Evolutionary conservation across 2,888 invertebrate species (phyloP), one percentile per base, ranked within the genome.

Genomic region (Drosophila mettleri): DNA sequence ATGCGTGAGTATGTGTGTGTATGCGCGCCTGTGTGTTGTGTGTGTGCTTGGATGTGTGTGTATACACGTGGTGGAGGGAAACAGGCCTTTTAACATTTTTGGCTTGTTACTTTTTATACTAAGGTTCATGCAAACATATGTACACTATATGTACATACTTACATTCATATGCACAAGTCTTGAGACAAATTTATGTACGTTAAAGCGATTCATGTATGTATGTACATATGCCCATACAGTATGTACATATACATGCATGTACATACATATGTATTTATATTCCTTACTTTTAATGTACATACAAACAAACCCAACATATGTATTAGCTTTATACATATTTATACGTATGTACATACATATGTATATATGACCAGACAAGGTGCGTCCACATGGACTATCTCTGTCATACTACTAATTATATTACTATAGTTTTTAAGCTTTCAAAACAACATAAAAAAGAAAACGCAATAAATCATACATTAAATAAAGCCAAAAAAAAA

Each of bases 41-140:
- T 65, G 69, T 70, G 81, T 73, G 39, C 6, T 29, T 46, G 39
- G 55, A 53, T 60, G 43, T 79, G 70, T 69, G 72, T 80, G 82
- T 80, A 85, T 83, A 82, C 85, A 83, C 82, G 85, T 85, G 82
- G 85, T 83, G 85, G 82, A 85, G 85, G 82, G 69, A 80, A 83
- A 71, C 79, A 73, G 78, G 71, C 78, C 74, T 78, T 75, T 65
- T 72, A 72, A 76, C 68, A 75, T 71, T 73, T 77, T 82, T 77
- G 72, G 69, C 61, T 75, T 76, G 71, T 59, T 74, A 66, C 77
- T 73, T 73, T 72, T 73, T 53, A 48, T 64, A 69, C 73, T 59
- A 60, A 60, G 55, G 51, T 60, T 62, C 65, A 61, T 67, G 45
- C 52, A 49, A 74, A 72, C 79, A 64, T 45, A 45, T 18, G 27